phyloP scores from a whole-genome alignment of 1,140 invertebrate species.

The Mercenaria mercenaria region DNA sequence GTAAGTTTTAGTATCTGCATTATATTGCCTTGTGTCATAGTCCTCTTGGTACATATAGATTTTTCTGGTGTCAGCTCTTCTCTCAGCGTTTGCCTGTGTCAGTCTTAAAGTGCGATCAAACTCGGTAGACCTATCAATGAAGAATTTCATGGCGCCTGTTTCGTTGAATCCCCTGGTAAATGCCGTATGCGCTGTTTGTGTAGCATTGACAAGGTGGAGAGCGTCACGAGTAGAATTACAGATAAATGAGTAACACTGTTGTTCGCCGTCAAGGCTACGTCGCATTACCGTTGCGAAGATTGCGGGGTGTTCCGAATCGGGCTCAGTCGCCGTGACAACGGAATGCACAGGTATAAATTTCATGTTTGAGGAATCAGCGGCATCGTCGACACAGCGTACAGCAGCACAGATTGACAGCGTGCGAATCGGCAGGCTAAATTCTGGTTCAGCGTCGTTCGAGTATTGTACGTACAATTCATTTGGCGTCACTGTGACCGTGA shows the following conservation, averaged over 20 bases:
- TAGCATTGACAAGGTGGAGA: conserved; percentile 74
- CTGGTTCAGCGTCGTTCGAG: conserved; percentile 97
- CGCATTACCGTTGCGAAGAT: conserved; percentile 98
- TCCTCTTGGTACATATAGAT: conserved; percentile 64
- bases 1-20: conserved; percentile 45
- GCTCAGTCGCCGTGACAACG: conserved; percentile 86
- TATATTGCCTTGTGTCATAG: conserved; percentile 40
- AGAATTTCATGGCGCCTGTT: conserved; percentile 54
- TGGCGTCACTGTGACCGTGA: conserved; percentile 97
- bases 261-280: conserved; percentile 92
- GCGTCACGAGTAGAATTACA: conserved; percentile 89
- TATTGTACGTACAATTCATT: conserved; percentile 98
- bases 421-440: conserved; percentile 98
- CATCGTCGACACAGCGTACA: conserved; percentile 87
- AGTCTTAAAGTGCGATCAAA: conserved; percentile 42
- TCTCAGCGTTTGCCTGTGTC: not conserved
- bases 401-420: conserved; percentile 98
- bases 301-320: conserved; percentile 93
- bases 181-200: conserved; percentile 70
- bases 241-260: conserved; percentile 99
- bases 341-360: conserved; percentile 98
- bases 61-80: conserved; percentile 23
- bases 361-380: conserved; percentile 78
- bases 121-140: conserved; percentile 53
- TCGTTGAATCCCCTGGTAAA: conserved; percentile 23